Evolutionary conservation across 2,113 vertebrate genomes (phyloP), one percentile per base, ranked within the genome.

Genomic region (Oreochromis aureus): DNA sequence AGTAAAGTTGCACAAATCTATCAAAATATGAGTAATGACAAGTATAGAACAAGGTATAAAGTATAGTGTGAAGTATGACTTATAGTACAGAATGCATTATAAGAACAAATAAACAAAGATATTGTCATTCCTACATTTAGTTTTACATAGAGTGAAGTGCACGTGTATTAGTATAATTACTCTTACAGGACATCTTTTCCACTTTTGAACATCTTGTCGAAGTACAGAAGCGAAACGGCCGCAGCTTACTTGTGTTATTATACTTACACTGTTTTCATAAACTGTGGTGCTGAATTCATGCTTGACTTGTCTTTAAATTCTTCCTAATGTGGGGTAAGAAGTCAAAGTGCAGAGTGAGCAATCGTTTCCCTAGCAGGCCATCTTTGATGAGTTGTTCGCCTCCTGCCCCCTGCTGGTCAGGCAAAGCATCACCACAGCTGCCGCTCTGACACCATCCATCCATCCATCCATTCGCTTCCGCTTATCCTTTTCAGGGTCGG

Each of bases 371-470:
- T 76, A 16, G 9, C 16, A 51, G 44, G 27, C 0, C 27, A 78
- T 51, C 71, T 78, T 51, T 48, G 71, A 19, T 51, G 27, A 76
- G 7, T 10, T 5, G 16, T 9, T 54, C 58, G 30, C 39, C 19
- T 32, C n/a, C 41, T 44, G 83, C 88, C 90, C 22, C 69, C 94
- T 93, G 87, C 84, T 89, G 93, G 86, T 46, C 39, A 80, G 4
- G 51, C 51, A 78, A 78, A 12, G 44, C 10, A 78, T 32, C 44
- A 51, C 71, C 16, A 51, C 16, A 30, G 71, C 24, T 76, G 41
- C 15, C 24, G 16, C 22, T 48, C 44, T 48, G 41, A 76, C 41
- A 76, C 24, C 44, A n/a, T n/a, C n/a, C n/a, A n/a, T n/a, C n/a
- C n/a, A n/a, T n/a, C n/a, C n/a, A n/a, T n/a, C n/a, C n/a, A n/a